Conservation (phyloP, 2,888 invertebrate genomes). For the Dasypolia templi region DNA sequence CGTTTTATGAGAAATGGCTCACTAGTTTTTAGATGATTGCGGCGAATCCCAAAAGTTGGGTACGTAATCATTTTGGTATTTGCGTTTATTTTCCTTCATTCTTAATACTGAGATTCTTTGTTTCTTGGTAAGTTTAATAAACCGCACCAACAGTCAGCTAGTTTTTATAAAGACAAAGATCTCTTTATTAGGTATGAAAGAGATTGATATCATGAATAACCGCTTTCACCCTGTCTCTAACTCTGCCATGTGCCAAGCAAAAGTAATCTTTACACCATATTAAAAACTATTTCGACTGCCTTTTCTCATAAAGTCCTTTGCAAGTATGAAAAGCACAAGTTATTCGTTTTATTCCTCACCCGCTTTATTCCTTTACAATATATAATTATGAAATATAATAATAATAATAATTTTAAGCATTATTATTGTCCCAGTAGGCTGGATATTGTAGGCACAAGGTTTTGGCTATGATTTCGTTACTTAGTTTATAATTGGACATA, state of each 20-base stretch:
- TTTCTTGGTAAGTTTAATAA: neutral
- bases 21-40: neutral
- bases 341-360: conserved; percentile 69
- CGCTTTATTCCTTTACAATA: conserved; percentile 67
- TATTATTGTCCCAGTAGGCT: conserved; percentile 62
- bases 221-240: neutral
- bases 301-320: conserved; percentile 30
- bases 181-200: neutral
- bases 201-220: neutral
- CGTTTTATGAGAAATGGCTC: conserved; percentile 6
- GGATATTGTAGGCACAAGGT: conserved; percentile 59
- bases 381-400: conserved; percentile 53
- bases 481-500: conserved; percentile 23
- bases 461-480: conserved; percentile 38
- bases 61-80: neutral
- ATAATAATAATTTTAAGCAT: conserved; percentile 48
- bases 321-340: conserved; percentile 51
- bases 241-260: neutral
- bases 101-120: conserved; percentile 36
- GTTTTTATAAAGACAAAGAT: neutral
- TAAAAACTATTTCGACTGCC: neutral
- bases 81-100: neutral
- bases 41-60: neutral
- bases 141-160: neutral
- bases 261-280: neutral